These are phyloP conservation scores for Sorex maritimensis DNA, from an alignment of 2,797 vertebrate species.

Conservation along the genomic window DNA sequence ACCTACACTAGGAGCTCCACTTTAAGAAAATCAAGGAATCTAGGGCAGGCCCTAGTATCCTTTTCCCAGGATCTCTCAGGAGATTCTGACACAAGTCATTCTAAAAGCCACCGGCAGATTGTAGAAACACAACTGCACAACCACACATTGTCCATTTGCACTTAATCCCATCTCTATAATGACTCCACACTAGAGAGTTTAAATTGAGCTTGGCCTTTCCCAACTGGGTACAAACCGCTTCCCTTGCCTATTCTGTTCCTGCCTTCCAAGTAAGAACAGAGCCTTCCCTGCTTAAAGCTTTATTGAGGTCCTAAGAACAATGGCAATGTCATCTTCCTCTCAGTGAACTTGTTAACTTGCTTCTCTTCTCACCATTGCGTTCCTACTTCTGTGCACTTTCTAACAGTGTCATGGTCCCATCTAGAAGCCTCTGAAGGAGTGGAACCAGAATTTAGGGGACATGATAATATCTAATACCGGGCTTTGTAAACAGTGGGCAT, in stretches of 20 bases:
- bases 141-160: neutral
- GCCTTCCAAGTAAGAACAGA: neutral
- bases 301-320: neutral
- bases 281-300: neutral
- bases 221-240: neutral
- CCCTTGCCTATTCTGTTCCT: neutral
- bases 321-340: neutral
- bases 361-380: neutral
- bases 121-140: neutral
- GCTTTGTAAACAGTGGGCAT: neutral
- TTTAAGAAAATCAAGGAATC: conserved; percentile 24
- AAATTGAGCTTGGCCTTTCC: neutral
- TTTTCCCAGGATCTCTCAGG: neutral
- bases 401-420: neutral
- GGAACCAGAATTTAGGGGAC: neutral
- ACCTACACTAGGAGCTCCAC: neutral
- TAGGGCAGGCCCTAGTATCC: neutral
- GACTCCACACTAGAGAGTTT: neutral
- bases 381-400: neutral
- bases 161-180: neutral
- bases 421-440: neutral
- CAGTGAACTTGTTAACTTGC: neutral
- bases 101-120: neutral
- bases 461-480: neutral
- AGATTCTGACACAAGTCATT: neutral